A percentile compares a stretch with the other conserved stretches of the same genome.
Conservation (phyloP, 2,113 vertebrate species). For the Octodon degus region DNA sequence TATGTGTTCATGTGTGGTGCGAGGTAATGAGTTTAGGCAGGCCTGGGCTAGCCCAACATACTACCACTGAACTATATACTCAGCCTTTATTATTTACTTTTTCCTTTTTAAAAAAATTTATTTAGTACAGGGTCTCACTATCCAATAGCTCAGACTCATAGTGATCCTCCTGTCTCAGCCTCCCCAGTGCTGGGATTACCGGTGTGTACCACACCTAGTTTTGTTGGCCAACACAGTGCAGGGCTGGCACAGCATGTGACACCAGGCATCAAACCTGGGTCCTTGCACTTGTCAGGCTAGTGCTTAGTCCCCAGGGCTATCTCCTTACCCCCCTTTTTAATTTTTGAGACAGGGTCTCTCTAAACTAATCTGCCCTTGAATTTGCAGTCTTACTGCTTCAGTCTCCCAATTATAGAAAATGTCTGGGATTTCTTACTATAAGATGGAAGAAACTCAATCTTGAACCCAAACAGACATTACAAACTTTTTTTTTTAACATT, state of each 20-base stretch:
- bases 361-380: not conserved
- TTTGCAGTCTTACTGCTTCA: not conserved
- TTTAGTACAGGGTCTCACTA: too few species aligned
- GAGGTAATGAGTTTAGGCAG: not conserved
- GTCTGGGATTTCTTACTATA: not conserved
- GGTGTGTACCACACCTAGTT: too few species aligned
- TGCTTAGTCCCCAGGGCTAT: too few species aligned
- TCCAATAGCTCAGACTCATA: too few species aligned
- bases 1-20: not conserved
- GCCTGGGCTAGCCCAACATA: not conserved
- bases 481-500: too few species aligned
- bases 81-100: not conserved
- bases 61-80: not conserved
- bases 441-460: conserved; percentile 39
- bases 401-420: not conserved
- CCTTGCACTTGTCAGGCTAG: too few species aligned
- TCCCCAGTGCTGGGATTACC: too few species aligned
- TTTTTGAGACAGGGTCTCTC: not conserved
- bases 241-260: too few species aligned
- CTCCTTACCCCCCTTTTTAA: not conserved
- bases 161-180: too few species aligned
- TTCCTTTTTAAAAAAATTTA: too few species aligned
- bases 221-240: too few species aligned
- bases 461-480: conserved; percentile 44
- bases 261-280: too few species aligned